Evolutionary conservation across 2,113 vertebrate genomes (phyloP), one percentile per base, ranked within the genome.

Genomic region (Salminus brasiliensis): DNA sequence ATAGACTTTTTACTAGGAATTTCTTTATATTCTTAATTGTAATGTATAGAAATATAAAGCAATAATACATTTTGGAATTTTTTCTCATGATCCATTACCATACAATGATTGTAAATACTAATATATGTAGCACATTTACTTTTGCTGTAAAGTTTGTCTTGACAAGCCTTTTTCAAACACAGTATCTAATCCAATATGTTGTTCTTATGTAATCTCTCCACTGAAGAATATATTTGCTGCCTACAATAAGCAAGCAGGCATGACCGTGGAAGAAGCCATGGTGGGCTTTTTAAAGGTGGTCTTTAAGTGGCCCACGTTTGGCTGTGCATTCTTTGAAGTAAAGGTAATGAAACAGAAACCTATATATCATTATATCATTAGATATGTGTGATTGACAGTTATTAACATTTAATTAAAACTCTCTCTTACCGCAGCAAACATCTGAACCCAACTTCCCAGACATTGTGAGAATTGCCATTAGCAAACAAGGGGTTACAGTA

Each of bases 261-360:
- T 95, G 91, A 95, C 92, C 0, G 89, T 85, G 25, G 94, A 95
- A 0, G 97, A 99, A 60, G 94, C 96, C 32, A 96, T 94, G 73
- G 80, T 95, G 87, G 94, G 94, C 0, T 97, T 98, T 78, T 89
- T 99, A 80, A 98, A 95, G 88, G 81, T 84, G 1, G 92, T 98
- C 72, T 83, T 81, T 74, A 94, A 93, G 25, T 99, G 97, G 97
- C 95, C 94, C 12, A 99, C 97, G 0, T 99, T 98, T 8, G 98
- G 98, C 53, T 98, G 96, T n/a, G 95, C 98, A 18, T 99, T 99
- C 89, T 99, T 99, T 52, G 95, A 98, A 84, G 97, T 98, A 83
- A 98, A 98, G 96, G 98, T 99, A 81, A 82, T 59, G 32, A 53
- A 45, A 30, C 21, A 6, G 25, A 4, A 34, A n/a, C n/a, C n/a